These are phyloP conservation scores for Myathropa florea DNA, from an alignment of 2,888 invertebrate genomes.

Conservation along the genomic window DNA sequence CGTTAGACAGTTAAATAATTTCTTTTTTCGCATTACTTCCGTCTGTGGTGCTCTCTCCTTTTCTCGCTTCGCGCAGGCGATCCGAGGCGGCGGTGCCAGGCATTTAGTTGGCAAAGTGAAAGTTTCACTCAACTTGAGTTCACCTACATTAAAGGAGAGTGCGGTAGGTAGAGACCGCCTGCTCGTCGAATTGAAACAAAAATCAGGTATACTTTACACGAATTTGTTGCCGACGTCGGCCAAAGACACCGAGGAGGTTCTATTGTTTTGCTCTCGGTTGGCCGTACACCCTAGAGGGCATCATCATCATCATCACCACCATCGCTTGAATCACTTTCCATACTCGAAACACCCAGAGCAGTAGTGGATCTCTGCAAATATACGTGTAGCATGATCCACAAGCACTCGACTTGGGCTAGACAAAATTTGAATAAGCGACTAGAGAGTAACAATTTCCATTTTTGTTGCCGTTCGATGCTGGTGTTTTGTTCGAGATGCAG, in stretches of 20 bases:
- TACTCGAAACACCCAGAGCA: constrained; percentile 12
- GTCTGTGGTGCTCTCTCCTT: constrained; percentile 8
- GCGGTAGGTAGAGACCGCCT: neutral
- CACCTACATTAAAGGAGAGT: constrained; percentile 25
- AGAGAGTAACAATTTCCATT: constrained; percentile 65
- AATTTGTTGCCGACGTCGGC: neutral
- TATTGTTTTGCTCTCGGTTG: constrained; percentile 32
- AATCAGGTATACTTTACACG: neutral
- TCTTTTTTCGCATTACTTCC: constrained; percentile 18
- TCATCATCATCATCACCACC: constrained; percentile 25
- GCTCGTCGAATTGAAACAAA: neutral
- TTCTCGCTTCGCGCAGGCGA: neutral
- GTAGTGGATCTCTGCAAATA: constrained; percentile 14
- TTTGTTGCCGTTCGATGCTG: constrained; percentile 17
- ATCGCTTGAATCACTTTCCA: constrained; percentile 49
- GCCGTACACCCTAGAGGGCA: neutral
- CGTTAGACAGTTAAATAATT: constrained; percentile 46
- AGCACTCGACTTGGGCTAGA: neutral
- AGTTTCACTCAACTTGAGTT: constrained; percentile 24
- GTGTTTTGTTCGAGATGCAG: constrained; percentile 12
- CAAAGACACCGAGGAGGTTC: constrained; percentile 17
- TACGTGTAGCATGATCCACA: neutral
- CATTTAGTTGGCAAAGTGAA: constrained; percentile 59
- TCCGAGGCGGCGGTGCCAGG: constrained; percentile 18
- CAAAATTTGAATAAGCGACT: constrained; percentile 38